Evolutionary conservation across 2,113 vertebrate species (phyloP), one percentile per base, ranked within the genome.

Genomic region (Piprites chloris): DNA sequence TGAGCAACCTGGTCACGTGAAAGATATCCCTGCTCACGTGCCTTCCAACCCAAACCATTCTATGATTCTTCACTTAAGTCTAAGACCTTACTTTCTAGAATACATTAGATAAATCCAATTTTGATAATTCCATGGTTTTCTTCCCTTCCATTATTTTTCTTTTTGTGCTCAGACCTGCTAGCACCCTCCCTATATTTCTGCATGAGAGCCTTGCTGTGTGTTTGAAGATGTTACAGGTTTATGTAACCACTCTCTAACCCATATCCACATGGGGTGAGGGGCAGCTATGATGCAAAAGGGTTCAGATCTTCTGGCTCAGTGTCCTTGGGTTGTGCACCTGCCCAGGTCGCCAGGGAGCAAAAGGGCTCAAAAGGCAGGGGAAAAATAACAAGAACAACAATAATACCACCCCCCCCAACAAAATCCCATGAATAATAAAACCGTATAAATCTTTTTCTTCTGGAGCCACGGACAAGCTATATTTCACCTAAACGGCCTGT

Each of bases 181-280:
- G 59, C 5, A 30, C 22, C 8, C 20, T 72, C 16, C 7, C n/a
- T 58, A 5, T 49, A 52, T 21, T 46, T 8, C 14, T 35, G 41
- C 0, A 2, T 44, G 59, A 82, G 61, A 63, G n/a, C 21, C 33
- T 78, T 1, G 0, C 53, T 42, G 12, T 14, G 11, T 0, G 0
- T 11, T 28, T 53, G 27, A 18, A 28, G 9, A 3, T 46, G 16
- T 47, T 68, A 20, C 0, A 2, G 44, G 22, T 61, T 33, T 14
- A 2, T 11, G 30, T 61, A 86, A 50, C 19, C 32, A 30, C 14
- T 35, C 42, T 35, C n/a, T n/a, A n/a, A n/a, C n/a, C n/a, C n/a
- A n/a, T 33, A 58, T 5, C 19, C 9, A 2, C 39, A 21, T 1
- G 5, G 9, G 14, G 22, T 3, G 0, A 2, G 6, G 18, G 14